A percentile compares a stretch with the other conserved stretches of the same genome.
Conservation (phyloP, 2,888 invertebrate species). For the Papilio elwesi region DNA sequence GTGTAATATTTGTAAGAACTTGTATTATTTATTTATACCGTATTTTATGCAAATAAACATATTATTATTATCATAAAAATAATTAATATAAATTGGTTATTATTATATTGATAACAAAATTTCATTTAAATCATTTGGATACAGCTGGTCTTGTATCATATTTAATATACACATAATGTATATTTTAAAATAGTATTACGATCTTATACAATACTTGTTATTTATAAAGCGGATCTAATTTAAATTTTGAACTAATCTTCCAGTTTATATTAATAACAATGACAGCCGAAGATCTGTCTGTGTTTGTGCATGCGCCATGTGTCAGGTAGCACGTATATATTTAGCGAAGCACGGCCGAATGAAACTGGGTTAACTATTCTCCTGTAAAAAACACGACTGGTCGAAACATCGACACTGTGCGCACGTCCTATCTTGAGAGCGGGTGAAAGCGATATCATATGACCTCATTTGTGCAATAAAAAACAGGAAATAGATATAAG, state of each 20-base stretch:
- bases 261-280: slow-evolving; percentile 46
- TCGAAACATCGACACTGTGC: slow-evolving; percentile 71
- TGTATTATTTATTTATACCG: too few species aligned
- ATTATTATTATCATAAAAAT: background rate
- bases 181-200: background rate
- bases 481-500: slow-evolving; percentile 67
- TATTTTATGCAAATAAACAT: background rate
- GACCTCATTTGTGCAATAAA: slow-evolving; percentile 69
- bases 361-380: slow-evolving; percentile 82
- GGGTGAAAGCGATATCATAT: slow-evolving; percentile 67
- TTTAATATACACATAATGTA: too few species aligned
- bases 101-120: slow-evolving; percentile 1
- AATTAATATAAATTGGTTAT: background rate
- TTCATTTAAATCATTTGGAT: background rate
- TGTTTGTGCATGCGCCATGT: slow-evolving; percentile 54
- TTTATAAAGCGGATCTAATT: slow-evolving; percentile 18
- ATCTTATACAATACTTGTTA: background rate
- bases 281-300: slow-evolving; percentile 45
- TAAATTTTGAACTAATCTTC: slow-evolving; percentile 20
- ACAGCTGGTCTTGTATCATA: background rate
- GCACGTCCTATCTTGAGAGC: slow-evolving; percentile 47
- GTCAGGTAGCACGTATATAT: slow-evolving; percentile 71
- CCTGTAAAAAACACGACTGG: slow-evolving; percentile 71
- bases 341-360: slow-evolving; percentile 55
- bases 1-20: too few species aligned